Evolutionary conservation across 1,140 invertebrate genomes (phyloP), one percentile per base, ranked within the genome.

Genomic region (Drosophila seguyi): DNA sequence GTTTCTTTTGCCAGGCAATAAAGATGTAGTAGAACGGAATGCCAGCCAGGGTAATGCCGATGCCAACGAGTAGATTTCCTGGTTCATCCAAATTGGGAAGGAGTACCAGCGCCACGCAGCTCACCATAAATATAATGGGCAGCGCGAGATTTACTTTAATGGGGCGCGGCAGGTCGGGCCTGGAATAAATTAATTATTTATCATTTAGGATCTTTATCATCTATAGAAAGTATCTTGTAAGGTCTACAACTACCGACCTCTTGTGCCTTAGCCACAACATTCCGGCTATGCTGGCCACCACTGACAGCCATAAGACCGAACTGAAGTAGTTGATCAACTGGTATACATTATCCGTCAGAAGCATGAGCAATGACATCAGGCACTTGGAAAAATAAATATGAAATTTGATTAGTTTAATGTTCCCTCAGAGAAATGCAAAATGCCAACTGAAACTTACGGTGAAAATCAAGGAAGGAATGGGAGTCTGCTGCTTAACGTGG

Each of bases 11-110:
- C 97, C 97, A 98, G 63, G 94, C 94, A 22, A 99, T 97, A 76
- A 97, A 98, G 0, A 98, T 68, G 47, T 96, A 95, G 93, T 99
- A 99, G 4, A 99, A 96, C 2, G 98, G 98, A 67, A 99, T 96
- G 10, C 98, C 98, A 7, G 97, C 96, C 1, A 96, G 81, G 36
- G 98, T 97, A 42, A 99, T 97, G 11, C 94, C 94, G 13, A 97
- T 92, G 16, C 98, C 98, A 44, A 99, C 95, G 0, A 96, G 96
- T 13, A 98, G 96, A 93, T 98, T 97, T 74, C 92, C 94, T 0
- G 97, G 97, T 58, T 95, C 94, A 13, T 95, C 95, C 45, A 96
- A 95, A 71, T 96, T 96, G 0, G 98, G 98, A 34, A 98, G 94
- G 18, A 96, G 94, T 29, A 98, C 96, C 41, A 99, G 93, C 73